Conservation (phyloP, 2,888 invertebrate species). For the Xylophagus ater region DNA sequence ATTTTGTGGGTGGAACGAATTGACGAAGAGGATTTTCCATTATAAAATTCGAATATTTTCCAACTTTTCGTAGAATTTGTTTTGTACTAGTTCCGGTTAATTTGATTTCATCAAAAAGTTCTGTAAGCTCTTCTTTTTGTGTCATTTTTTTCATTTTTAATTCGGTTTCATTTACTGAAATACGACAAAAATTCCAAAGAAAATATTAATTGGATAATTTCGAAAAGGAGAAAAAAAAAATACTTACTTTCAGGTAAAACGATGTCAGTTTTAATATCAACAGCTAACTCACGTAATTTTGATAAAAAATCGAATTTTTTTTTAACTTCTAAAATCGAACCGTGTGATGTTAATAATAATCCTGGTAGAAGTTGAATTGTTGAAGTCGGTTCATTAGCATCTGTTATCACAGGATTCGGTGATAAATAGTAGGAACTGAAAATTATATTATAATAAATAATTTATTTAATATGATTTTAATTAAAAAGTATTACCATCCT, state of each 20-base stretch:
- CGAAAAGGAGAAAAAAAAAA: constrained; percentile 16
- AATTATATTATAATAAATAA: constrained; percentile 4
- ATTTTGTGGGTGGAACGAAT: constrained; percentile 29
- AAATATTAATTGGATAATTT: no score
- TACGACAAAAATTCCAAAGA: constrained; percentile 4
- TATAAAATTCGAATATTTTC: constrained; percentile 29
- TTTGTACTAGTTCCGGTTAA: constrained; percentile 25
- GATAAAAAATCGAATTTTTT: constrained; percentile 33
- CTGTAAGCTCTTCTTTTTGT: constrained; percentile 30
- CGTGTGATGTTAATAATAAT: constrained; percentile 31
- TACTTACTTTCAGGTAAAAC: constrained; percentile 29
- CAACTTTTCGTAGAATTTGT: constrained; percentile 25
- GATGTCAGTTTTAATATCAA: constrained; percentile 32
- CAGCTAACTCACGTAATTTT: constrained; percentile 28
- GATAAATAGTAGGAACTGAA: constrained; percentile 23
- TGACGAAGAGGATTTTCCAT: constrained; percentile 30
- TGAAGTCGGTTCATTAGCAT: constrained; percentile 29
- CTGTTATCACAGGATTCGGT: constrained; percentile 34
- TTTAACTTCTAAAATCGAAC: constrained; percentile 33
- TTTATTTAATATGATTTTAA: neutral
- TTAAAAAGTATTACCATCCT: constrained; percentile 25
- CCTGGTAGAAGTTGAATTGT: constrained; percentile 33
- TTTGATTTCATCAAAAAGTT: constrained; percentile 31
- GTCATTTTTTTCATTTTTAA: constrained; percentile 25
- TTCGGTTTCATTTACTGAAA: constrained; percentile 28